These are phyloP conservation scores for Lasioglossum villosulum DNA, from an alignment of 2,888 invertebrate species.

Conservation along the genomic window DNA sequence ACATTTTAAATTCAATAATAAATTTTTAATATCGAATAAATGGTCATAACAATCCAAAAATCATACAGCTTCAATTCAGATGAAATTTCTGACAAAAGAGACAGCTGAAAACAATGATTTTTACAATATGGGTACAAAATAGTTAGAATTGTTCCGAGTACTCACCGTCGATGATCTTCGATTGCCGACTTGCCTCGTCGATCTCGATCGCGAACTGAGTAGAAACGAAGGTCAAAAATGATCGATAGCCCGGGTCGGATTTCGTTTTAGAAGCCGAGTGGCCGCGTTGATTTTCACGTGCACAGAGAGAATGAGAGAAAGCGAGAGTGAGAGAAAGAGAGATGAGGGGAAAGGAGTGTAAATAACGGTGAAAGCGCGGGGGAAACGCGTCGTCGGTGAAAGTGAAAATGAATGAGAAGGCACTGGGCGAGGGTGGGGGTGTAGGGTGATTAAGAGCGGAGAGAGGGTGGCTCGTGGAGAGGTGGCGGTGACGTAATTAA, in stretches of 20 bases:
- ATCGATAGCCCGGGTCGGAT: slow-evolving; percentile 7
- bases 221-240: neutral
- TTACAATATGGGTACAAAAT: neutral
- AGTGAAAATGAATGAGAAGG: slow-evolving; percentile 66
- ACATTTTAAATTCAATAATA: neutral
- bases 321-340: neutral
- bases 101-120: neutral
- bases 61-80: neutral
- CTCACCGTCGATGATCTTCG: slow-evolving; percentile 33
- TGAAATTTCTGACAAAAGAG: neutral
- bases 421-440: slow-evolving; percentile 25
- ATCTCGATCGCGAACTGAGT: neutral
- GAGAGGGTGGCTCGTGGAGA: slow-evolving; percentile 60
- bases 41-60: neutral
- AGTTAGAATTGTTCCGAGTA: neutral
- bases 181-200: neutral
- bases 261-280: slow-evolving; percentile 10
- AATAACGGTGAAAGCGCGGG: slow-evolving; percentile 24
- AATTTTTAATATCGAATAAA: neutral
- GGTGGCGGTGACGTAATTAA: slow-evolving; percentile 76
- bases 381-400: slow-evolving; percentile 43
- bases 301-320: slow-evolving; percentile 10
- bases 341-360: slow-evolving; percentile 10
- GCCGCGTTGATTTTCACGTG: slow-evolving; percentile 26
- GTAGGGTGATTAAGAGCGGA: slow-evolving; percentile 69